Conservation (phyloP, 2,113 vertebrate species). For the Morone saxatilis region DNA sequence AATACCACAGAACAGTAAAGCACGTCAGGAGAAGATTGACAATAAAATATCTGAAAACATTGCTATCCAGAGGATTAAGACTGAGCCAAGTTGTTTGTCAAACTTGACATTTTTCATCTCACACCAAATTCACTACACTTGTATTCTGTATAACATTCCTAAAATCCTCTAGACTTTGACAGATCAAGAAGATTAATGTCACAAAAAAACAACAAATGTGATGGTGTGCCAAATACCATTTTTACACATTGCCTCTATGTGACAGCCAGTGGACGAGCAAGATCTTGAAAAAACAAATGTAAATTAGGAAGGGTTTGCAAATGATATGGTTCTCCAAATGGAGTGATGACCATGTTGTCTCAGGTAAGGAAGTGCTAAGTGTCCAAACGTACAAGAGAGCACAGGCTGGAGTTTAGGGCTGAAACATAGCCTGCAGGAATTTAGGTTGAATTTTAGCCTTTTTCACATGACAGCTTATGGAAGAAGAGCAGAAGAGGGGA, state of each 20-base stretch:
- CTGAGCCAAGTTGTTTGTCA: not conserved
- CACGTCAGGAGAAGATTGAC: not conserved
- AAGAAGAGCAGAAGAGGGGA: not conserved
- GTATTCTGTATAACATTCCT: not conserved
- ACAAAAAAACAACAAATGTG: not conserved
- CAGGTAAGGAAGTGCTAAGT: conserved; percentile 43
- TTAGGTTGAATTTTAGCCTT: conserved; percentile 19
- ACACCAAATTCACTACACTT: not conserved
- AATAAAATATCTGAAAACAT: not conserved
- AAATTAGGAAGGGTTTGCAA: not conserved
- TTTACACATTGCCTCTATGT: not conserved
- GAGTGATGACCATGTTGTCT: conserved; percentile 49
- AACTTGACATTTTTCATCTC: not conserved
- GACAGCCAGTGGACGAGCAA: not conserved
- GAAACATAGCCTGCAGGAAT: conserved; percentile 44
- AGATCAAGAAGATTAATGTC: not conserved
- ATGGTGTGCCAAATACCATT: not conserved
- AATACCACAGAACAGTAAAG: not conserved
- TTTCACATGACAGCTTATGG: conserved; percentile 28
- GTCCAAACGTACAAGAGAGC: conserved; percentile 27
- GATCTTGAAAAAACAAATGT: not conserved
- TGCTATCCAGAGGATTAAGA: not conserved
- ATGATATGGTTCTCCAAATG: conserved; percentile 26
- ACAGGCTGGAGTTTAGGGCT: conserved; percentile 29
- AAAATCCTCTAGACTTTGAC: not conserved